Conservation (phyloP, 2,888 invertebrate genomes). For the Hedychridium roseum region DNA sequence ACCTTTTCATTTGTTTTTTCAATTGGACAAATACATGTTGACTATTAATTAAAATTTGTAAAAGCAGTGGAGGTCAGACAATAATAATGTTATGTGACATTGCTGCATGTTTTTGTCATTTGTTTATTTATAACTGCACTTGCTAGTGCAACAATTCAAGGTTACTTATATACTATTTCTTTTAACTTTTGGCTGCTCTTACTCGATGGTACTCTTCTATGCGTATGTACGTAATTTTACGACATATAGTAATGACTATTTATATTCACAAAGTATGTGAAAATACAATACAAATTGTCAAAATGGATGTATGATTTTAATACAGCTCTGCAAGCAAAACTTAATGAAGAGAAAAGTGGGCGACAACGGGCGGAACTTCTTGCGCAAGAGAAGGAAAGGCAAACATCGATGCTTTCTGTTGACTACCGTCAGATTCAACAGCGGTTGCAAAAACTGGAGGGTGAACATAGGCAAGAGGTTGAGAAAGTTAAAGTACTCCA, state of each 20-base stretch:
- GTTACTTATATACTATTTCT: too few relatives aligned
- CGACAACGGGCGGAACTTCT: conserved; percentile 87
- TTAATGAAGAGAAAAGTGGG: conserved; percentile 89
- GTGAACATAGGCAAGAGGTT: conserved; percentile 88
- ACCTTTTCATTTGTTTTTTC: conserved; percentile 7
- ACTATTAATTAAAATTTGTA: too few relatives aligned
- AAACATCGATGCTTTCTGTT: conserved; percentile 93
- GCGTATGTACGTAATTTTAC: conserved; percentile 28
- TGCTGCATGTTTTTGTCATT: too few relatives aligned
- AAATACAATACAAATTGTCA: too few relatives aligned
- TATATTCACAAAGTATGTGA: too few relatives aligned
- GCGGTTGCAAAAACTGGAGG: conserved; percentile 86
- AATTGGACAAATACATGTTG: conserved; percentile 6
- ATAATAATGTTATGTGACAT: too few relatives aligned
- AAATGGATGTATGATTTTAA: conserved; percentile 16
- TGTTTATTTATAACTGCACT: too few relatives aligned
- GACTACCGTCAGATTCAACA: conserved; percentile 95
- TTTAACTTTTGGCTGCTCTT: conserved; percentile 26
- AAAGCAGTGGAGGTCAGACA: too few relatives aligned
- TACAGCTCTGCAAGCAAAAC: conserved; percentile 86
- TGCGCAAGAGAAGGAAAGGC: conserved; percentile 91
- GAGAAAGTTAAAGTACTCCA: conserved; percentile 83
- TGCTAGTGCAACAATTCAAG: too few relatives aligned
- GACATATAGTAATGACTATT: conserved; percentile 10
- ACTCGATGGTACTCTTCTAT: conserved; percentile 21